Conservation (phyloP, 2,888 invertebrate species). For the Scaptodrosophila latifasciaeformis region DNA sequence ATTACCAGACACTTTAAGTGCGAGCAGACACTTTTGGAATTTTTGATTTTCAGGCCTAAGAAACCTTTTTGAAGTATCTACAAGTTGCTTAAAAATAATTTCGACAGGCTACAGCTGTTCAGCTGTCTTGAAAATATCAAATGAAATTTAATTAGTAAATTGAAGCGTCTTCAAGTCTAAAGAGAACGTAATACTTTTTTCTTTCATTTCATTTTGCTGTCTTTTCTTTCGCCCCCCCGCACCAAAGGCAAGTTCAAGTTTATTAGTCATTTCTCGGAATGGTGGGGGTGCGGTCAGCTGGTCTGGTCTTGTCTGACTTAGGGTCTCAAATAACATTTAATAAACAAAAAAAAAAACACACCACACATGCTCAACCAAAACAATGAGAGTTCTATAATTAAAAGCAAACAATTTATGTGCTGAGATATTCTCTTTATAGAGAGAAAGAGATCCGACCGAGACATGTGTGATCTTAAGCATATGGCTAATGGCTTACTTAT, state of each 20-base stretch:
- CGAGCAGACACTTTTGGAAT: no score
- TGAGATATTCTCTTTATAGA: background rate
- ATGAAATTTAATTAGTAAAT: constrained; percentile 43
- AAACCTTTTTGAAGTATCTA: no score
- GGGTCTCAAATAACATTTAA: constrained; percentile 54
- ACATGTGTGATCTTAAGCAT: constrained; percentile 49
- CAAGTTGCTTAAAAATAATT: no score
- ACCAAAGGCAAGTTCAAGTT: constrained; percentile 60
- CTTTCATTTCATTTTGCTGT: constrained; percentile 24
- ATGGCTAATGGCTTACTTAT: constrained; percentile 41
- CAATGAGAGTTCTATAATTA: constrained; percentile 45
- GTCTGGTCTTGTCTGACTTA: constrained; percentile 38
- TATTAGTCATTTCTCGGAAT: constrained; percentile 46
- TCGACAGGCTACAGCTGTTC: no score
- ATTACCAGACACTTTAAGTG: constrained; percentile 1
- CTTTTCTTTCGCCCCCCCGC: background rate
- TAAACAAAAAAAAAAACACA: constrained; percentile 36
- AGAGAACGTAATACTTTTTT: constrained; percentile 18
- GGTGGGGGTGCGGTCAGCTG: constrained; percentile 39
- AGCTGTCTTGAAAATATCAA: background rate
- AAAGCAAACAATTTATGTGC: constrained; percentile 35
- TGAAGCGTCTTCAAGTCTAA: constrained; percentile 27
- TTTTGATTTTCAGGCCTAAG: no score
- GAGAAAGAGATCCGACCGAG: constrained; percentile 10
- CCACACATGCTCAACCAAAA: constrained; percentile 2